These are phyloP conservation scores for Anguilla anguilla DNA, from an alignment of 2,797 vertebrate species.

Conservation along the genomic window DNA sequence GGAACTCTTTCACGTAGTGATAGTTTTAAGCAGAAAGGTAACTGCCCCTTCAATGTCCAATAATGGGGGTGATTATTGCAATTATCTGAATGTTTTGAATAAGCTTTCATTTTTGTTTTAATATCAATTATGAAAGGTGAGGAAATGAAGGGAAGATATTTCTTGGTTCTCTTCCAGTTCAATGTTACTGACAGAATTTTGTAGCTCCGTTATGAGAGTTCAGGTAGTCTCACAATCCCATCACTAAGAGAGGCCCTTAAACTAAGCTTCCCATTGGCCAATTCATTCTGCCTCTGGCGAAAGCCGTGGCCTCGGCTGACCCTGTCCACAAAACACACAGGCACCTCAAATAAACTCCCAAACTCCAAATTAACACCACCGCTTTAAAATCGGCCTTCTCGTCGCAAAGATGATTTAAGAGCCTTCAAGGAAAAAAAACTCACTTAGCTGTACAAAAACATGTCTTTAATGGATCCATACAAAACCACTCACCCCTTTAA, in stretches of 20 bases:
- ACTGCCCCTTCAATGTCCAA: neutral
- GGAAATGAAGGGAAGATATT: neutral
- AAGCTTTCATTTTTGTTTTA: neutral
- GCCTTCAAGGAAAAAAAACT: slow-evolving; percentile 22
- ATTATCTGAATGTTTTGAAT: neutral
- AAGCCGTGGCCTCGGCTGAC: neutral
- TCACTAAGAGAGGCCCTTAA: neutral
- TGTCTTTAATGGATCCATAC: slow-evolving; percentile 37
- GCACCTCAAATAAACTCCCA: neutral
- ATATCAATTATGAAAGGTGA: neutral
- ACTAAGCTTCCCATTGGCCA: slow-evolving; percentile 16
- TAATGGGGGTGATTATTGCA: neutral
- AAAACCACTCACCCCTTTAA: slow-evolving; percentile 21
- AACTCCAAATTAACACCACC: neutral
- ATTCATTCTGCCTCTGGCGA: slow-evolving; percentile 16
- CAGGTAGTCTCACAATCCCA: neutral
- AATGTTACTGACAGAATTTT: neutral
- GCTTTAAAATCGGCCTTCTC: neutral
- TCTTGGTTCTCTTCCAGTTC: neutral
- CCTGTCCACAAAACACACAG: neutral
- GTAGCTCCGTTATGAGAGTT: neutral
- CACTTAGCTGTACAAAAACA: slow-evolving; percentile 11
- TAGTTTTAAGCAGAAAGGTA: neutral
- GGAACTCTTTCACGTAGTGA: neutral
- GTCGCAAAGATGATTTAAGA: slow-evolving; percentile 21